Evolutionary conservation across 2,113 vertebrate genomes (phyloP).

Genomic region (Lepus americanus): DNA sequence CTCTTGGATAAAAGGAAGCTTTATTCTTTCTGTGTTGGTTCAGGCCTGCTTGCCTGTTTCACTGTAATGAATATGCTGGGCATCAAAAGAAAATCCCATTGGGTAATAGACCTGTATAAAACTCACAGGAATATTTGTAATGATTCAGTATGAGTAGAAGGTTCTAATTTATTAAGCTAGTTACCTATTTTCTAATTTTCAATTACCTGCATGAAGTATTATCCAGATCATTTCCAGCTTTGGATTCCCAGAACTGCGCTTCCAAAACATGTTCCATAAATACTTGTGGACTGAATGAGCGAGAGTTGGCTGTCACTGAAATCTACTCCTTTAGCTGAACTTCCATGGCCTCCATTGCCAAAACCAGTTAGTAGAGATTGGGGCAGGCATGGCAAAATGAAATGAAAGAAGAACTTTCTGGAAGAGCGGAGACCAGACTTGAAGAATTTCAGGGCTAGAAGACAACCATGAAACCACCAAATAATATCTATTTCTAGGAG

Average conservation of each 20-base stretch:
- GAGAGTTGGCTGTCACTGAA: neutral
- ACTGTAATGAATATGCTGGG: neutral
- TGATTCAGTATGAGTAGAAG: neutral
- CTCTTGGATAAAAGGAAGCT: neutral
- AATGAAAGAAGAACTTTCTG: neutral
- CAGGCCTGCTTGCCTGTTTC: neutral
- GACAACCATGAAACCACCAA: neutral
- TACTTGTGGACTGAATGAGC: neutral
- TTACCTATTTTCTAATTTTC: neutral
- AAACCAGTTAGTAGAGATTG: neutral
- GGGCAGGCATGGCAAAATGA: neutral
- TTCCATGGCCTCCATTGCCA: neutral
- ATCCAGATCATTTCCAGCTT: neutral
- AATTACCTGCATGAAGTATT: neutral
- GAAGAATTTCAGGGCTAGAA: slow-evolving; percentile 11
- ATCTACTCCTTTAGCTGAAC: neutral
- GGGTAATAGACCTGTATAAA: neutral
- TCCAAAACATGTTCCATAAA: neutral
- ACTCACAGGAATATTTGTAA: neutral
- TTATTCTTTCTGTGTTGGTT: neutral
- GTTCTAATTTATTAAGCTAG: slow-evolving; percentile 28
- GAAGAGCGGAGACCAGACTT: neutral
- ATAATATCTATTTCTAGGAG: neutral
- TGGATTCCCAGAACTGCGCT: neutral
- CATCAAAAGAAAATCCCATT: slow-evolving; percentile 24